Percentiles rank a stretch among this genome's conserved stretches.
Evolutionary conservation across 2,888 invertebrate genomes (phyloP).

Genomic region (Corythucha ciliata): DNA sequence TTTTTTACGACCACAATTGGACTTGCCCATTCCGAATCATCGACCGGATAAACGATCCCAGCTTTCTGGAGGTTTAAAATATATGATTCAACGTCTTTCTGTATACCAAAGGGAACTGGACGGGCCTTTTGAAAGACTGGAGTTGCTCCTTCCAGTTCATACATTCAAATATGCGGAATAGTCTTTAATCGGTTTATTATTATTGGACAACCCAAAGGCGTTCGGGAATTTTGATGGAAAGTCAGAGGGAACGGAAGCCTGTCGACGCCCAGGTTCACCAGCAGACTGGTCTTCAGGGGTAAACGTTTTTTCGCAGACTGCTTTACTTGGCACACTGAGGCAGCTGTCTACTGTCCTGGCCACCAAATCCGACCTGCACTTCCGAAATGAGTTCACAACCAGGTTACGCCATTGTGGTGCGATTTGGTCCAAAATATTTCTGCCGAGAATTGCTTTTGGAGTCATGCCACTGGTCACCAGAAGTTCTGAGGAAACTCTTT

Average conservation of each 20-base stretch:
- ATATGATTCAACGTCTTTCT: neutral
- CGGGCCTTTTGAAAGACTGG: constrained; percentile 11
- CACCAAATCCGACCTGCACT: too few relatives aligned
- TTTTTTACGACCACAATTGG: constrained; percentile 39
- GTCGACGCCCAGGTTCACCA: too few relatives aligned
- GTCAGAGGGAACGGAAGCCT: neutral
- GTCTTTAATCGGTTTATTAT: constrained; percentile 3
- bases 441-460: neutral
- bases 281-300: too few relatives aligned
- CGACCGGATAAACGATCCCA: constrained; percentile 8
- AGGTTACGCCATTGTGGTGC: neutral
- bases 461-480: neutral
- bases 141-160: constrained; percentile 4
- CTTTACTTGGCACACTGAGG: too few relatives aligned
- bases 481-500: too few relatives aligned
- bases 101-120: constrained; percentile 12
- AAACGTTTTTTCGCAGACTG: too few relatives aligned
- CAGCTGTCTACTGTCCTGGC: too few relatives aligned
- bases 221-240: neutral
- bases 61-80: neutral
- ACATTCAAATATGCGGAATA: constrained; percentile 7
- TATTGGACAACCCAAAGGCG: constrained; percentile 1
- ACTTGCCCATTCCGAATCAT: constrained; percentile 33
- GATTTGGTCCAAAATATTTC: neutral
- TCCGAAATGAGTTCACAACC: neutral